Conservation (phyloP, 2,888 invertebrate genomes). For the Ormyrus pomaceus region DNA sequence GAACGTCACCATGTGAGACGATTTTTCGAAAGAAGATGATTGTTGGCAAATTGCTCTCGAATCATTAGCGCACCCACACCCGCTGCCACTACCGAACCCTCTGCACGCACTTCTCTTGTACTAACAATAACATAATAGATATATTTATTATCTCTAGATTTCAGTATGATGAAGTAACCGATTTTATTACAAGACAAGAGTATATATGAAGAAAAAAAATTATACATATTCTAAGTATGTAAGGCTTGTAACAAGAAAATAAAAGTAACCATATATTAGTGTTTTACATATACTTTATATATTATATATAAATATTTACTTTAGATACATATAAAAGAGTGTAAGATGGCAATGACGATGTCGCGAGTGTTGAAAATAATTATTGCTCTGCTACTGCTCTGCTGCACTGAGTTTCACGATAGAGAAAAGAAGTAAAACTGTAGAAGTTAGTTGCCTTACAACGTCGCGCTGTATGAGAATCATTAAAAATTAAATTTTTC, state of each 20-base stretch:
- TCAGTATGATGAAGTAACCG: constrained; percentile 72
- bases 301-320: constrained; percentile 69
- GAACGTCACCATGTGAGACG: constrained; percentile 75
- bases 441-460: constrained; percentile 73
- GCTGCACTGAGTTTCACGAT: constrained; percentile 39
- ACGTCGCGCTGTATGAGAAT: constrained; percentile 46
- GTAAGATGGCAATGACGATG: constrained; percentile 50
- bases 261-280: constrained; percentile 75
- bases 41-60: constrained; percentile 60
- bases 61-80: constrained; percentile 71
- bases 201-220: constrained; percentile 69
- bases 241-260: constrained; percentile 76
- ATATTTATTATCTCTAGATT: constrained; percentile 74
- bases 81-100: constrained; percentile 71
- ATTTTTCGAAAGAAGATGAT: constrained; percentile 61
- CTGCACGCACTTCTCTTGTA: constrained; percentile 75
- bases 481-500: constrained; percentile 26
- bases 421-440: constrained; percentile 55
- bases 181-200: constrained; percentile 75
- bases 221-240: constrained; percentile 75
- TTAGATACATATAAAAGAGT: constrained; percentile 71
- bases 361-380: constrained; percentile 45
- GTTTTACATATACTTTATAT: constrained; percentile 76
- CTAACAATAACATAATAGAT: constrained; percentile 74
- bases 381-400: constrained; percentile 53